Base-by-base conservation (phyloP, 2,888 invertebrate species). In the Cosmia trapezina region DNA sequence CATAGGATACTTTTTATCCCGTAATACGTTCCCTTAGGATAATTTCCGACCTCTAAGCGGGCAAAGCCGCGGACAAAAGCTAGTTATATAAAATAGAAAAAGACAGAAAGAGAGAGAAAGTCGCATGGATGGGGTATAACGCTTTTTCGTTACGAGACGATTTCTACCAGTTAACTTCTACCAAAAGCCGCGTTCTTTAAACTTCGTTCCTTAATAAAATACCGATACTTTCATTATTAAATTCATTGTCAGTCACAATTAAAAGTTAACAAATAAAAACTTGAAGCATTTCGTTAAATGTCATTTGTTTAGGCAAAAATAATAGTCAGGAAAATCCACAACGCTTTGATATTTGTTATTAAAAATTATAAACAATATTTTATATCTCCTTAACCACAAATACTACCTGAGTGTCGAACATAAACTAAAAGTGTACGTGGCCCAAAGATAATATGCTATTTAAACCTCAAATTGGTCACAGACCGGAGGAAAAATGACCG, bases 391-490 rank as follows among this genome's bases (percentile, higher is more conserved):
- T 83, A 85, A 92, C 93, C 93, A 87, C 92, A 92, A 89, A 78
- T 80, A 89, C 90, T 92, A 92, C 91, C 89, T 89, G 87, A 87
- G 81, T 82, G 75, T 86, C 76, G 81, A 74, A 83, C 81, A 77
- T 84, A 83, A 90, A 91, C 87, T 90, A 91, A 91, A 91, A 86
- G 76, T 78, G 78, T 87, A 86, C 86, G 86, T 85, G 84, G 86
- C 86, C 87, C 83, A 81, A 84, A 86, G 86, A 89, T 89, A 89
- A 91, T 91, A 92, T 92, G 89, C 89, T 90, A 86, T 88, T 91
- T 88, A 93, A 95, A 95, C 94, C 95, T 95, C 94, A 95, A 91
- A 95, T 95, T 94, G 88, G 94, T 93, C 89, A 93, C 94, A 93
- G 91, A 76, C 83, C 83, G 78, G 56, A 89, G 88, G 90, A 93